Conservation (phyloP, 2,113 vertebrate species). For the Desmodus rotundus region DNA sequence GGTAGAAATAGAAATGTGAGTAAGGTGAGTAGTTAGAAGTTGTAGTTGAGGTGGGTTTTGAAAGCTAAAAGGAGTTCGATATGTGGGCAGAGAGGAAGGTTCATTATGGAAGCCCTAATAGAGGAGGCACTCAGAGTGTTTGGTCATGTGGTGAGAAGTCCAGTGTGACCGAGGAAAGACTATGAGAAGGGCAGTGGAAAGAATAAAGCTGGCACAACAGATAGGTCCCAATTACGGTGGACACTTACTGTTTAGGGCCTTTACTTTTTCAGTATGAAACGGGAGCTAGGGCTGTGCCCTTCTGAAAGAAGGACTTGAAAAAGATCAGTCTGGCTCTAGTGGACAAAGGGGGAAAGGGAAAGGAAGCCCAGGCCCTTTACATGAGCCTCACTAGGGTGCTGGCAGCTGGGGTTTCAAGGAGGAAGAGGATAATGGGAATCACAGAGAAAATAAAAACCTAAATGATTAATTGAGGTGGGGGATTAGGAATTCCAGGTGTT, state of each 20-base stretch:
- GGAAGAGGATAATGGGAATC: not conserved
- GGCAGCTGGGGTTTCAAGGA: not conserved
- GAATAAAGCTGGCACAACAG: not conserved
- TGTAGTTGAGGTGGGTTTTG: not conserved
- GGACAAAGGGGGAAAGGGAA: not conserved
- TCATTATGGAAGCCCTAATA: not conserved
- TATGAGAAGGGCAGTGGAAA: not conserved
- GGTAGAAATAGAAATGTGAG: not conserved
- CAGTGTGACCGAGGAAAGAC: not conserved
- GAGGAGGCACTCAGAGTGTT: not conserved
- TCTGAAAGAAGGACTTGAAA: not conserved
- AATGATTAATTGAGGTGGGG: not conserved
- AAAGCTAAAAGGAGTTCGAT: not conserved
- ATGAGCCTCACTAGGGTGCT: not conserved
- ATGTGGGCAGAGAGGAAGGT: not conserved
- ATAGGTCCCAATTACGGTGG: not conserved
- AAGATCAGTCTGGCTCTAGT: not conserved
- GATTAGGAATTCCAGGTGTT: not conserved
- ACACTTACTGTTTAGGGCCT: not conserved
- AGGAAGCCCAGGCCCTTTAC: not conserved
- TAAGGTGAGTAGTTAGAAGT: not conserved
- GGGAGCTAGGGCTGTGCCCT: rapidly evolving
- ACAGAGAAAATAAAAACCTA: not conserved
- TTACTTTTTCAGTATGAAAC: not conserved
- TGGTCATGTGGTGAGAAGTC: rapidly evolving